phyloP scores from a whole-genome alignment of 2,888 invertebrate species.

The Teleogryllus oceanicus region DNA sequence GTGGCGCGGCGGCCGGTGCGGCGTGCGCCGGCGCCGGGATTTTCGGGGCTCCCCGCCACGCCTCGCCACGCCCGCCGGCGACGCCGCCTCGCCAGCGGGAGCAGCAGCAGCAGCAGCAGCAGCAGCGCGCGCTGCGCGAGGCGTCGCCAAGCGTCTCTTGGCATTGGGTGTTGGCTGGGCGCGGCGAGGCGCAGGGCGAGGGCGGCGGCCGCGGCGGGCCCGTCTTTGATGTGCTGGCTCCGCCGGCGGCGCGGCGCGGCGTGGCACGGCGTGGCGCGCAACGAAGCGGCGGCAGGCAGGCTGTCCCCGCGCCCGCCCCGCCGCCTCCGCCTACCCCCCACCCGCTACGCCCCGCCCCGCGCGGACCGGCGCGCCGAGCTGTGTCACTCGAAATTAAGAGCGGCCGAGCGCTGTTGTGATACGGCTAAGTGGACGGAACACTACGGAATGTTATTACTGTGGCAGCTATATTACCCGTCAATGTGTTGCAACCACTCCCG shows the following conservation, averaged over 20 bases:
- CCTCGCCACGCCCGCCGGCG: neutral
- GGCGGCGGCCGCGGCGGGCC: neutral
- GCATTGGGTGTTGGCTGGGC: neutral
- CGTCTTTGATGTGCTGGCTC: neutral
- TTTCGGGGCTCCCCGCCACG: neutral
- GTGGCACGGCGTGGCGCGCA: too few species aligned
- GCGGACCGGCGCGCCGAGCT: too few species aligned
- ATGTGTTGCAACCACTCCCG: too few species aligned
- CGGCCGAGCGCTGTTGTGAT: too few species aligned
- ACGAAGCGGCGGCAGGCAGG: neutral
- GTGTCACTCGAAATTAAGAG: too few species aligned
- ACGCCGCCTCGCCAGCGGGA: neutral
- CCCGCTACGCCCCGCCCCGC: too few species aligned
- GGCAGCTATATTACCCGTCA: too few species aligned
- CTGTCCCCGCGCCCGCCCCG: neutral
- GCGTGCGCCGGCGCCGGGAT: neutral
- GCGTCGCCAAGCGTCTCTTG: constrained; percentile 18
- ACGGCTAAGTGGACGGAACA: too few species aligned
- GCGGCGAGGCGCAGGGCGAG: neutral
- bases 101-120: neutral
- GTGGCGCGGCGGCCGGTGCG: neutral
- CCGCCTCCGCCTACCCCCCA: neutral
- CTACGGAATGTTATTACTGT: too few species aligned
- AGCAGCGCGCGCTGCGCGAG: neutral
- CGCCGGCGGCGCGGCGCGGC: too few species aligned